Base-by-base conservation (phyloP, 2,113 vertebrate species). In the Xiphophorus couchianus region DNA sequence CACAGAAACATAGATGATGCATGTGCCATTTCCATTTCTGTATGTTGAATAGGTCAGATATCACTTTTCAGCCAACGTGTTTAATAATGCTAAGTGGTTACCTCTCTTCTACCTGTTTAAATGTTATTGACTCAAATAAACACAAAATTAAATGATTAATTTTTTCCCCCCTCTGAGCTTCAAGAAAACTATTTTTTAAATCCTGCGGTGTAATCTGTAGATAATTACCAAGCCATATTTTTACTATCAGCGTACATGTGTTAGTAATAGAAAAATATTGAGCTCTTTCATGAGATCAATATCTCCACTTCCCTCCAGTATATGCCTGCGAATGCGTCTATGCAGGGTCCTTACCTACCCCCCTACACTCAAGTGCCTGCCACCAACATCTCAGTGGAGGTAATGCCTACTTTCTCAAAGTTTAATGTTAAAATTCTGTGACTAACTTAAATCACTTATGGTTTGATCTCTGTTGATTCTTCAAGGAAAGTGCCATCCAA, bases 301-400 rank as follows among this genome's bases (percentile, higher is more conserved):
- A 9, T 80, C 25, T 17, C 51, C 7, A 44, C 1, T 76, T 22
- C 78, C 33, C 37, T 89, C 17, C 84, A 97, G 97, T 97, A 96
- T 74, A 90, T 97, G 92, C 95, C 96, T 62, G 85, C 95, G 10
- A 96, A 96, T 81, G 89, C 96, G 76, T 91, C 97, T 80, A 87
- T 98, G 94, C 97, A 96, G 84, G 96, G 96, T 89, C 93, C 96
- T 64, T 97, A 96, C 93, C 90, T 98, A 82, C 95, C 96, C 79
- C 97, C 96, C 90, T 97, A 95, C 87, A 90, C 96, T 62, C 94
- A 96, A 75, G 95, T 96, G 96, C 96, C 96, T 94, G 91, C 95
- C 73, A 89, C 95, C 76, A 94, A 90, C 69, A 93, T 97, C 62
- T 93, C 96, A 66, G 95, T 96, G 1, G 97, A 97, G 96, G 97